phyloP scores from a whole-genome alignment of 1,140 invertebrate species.

The Pogonomyrmex barbatus region DNA sequence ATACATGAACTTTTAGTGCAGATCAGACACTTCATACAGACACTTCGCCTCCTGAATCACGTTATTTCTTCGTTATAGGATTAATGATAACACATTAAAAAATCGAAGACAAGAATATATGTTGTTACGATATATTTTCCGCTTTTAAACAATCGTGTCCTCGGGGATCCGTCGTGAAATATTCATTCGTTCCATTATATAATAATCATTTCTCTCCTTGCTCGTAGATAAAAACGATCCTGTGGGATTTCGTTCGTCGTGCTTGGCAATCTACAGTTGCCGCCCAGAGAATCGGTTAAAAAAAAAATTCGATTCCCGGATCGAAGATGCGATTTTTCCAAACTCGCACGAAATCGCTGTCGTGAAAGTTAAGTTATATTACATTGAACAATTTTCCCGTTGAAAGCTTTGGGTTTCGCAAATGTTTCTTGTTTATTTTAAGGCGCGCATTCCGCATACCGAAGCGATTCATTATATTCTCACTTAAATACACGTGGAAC shows the following conservation, averaged over 20 bases:
- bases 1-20: constrained; percentile 84
- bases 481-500: constrained; percentile 82
- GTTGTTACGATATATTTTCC: constrained; percentile 67
- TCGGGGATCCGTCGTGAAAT: constrained; percentile 52
- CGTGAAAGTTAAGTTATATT: constrained; percentile 70
- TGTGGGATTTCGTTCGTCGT: constrained; percentile 49
- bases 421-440: constrained; percentile 73
- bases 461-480: constrained; percentile 82
- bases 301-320: constrained; percentile 10
- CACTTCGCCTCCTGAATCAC: constrained; percentile 62
- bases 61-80: constrained; percentile 41
- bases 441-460: constrained; percentile 77
- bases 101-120: constrained; percentile 70
- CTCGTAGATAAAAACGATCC: constrained; percentile 48
- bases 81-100: constrained; percentile 43
- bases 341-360: constrained; percentile 39
- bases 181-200: constrained; percentile 37
- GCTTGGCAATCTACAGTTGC: constrained; percentile 63
- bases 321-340: constrained; percentile 35
- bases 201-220: constrained; percentile 38
- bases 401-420: constrained; percentile 70
- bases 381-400: constrained; percentile 64
- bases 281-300: constrained; percentile 3
- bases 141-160: constrained; percentile 62
- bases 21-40: constrained; percentile 78